A percentile compares a stretch with the other conserved stretches of the same genome.
Conservation (phyloP, 1,140 invertebrate genomes). For the Drosophila burlai region DNA sequence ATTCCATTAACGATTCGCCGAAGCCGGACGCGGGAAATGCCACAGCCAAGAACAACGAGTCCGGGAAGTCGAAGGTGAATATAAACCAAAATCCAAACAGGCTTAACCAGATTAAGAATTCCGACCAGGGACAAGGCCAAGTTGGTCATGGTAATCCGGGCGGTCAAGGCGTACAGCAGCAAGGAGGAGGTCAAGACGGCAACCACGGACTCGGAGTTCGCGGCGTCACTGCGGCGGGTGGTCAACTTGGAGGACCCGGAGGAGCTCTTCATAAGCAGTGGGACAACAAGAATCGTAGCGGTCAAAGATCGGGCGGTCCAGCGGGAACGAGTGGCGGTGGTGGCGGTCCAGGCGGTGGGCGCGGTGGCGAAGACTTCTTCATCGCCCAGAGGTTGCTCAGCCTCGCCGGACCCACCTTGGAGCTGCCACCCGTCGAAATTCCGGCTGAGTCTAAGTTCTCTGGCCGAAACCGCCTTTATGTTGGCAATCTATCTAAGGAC, state of each 20-base stretch:
- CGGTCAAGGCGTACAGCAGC: neutral
- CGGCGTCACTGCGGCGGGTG: conserved; percentile 25
- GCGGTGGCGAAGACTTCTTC: conserved; percentile 88
- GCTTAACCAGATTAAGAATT: conserved; percentile 10
- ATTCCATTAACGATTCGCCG: conserved; percentile 31
- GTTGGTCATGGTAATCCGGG: too few species aligned
- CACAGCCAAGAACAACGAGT: conserved; percentile 48
- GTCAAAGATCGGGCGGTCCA: conserved; percentile 3
- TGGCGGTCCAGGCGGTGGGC: conserved; percentile 77
- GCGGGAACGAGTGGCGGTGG: conserved; percentile 39
- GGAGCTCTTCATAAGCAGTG: conserved; percentile 23
- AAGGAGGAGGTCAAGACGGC: conserved; percentile 19
- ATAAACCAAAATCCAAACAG: conserved; percentile 22
- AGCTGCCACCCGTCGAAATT: conserved; percentile 98
- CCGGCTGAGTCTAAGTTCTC: conserved; percentile 99
- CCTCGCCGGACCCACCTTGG: conserved; percentile 94
- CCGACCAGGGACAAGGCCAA: neutral
- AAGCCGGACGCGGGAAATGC: conserved; percentile 48
- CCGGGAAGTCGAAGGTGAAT: conserved; percentile 15
- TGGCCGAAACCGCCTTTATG: conserved; percentile 97
- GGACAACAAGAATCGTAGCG: conserved; percentile 52
- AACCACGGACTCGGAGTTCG: conserved; percentile 34
- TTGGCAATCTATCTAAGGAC: conserved; percentile 99
- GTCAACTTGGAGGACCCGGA: neutral
- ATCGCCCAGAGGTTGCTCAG: conserved; percentile 89